Base-by-base conservation (phyloP, 92 coral and sea anemone species). In the Montipora capitata region DNA sequence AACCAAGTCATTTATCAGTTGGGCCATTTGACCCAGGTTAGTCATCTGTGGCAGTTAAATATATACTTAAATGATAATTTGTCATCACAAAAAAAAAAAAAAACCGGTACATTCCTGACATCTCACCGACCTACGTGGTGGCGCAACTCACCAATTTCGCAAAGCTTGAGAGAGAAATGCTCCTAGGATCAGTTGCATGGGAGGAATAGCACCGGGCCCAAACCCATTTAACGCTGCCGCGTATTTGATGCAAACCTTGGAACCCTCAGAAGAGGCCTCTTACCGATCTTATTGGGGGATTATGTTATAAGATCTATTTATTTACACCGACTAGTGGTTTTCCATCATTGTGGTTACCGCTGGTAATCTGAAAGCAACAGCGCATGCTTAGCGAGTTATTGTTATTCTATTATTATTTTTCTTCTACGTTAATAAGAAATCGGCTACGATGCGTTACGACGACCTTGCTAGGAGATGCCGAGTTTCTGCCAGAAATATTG, bases 121-220 rank as follows among this genome's bases (percentile, higher is more conserved):
- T 54, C 59, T 54, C 59, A 54, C 59, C 59, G 59, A 54, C 59
- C 59, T 54, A 54, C 59, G 59, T 54, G 59, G 59, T 54, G 59
- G 59, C 59, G 59, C 59, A 54, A 54, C 59, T 54, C 59, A 54
- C 59, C 59, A 54, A 54, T 54, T 54, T 54, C 12, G 59, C 59
- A 54, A 54, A 54, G 59, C 59, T 54, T 54, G 59, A 54, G 59
- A 54, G 59, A 9, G 59, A 4, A 54, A 54, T 54, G 27, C 3
- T 7, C 59, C 59, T 54, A 54, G 59, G 59, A 54, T 54, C 59
- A 54, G 59, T 54, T 54, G 59, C 59, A 54, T 54, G 59, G 59
- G 59, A 54, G 59, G 59, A 54, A 54, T 54, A 54, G 59, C 59
- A 54, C 59, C 13, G 59, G 59, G 12, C 59, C 59, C 59, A 54